Conservation (phyloP, 2,113 vertebrate species). For the Atrichornis clamosus region DNA sequence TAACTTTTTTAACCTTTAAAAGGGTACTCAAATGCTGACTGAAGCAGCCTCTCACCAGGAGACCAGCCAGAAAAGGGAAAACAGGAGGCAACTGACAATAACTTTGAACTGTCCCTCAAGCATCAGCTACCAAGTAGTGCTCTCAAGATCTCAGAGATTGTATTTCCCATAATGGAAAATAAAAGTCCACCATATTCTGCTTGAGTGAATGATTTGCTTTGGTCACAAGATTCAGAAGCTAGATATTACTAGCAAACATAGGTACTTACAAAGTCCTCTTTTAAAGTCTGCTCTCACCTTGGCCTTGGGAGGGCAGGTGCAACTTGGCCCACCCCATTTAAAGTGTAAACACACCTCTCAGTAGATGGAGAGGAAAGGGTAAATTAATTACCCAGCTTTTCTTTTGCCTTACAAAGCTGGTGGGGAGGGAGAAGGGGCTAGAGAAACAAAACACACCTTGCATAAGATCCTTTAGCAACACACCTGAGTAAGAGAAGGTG, state of each 20-base stretch:
- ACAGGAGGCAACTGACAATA: not conserved
- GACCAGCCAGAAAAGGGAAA: not conserved
- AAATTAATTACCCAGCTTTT: not conserved
- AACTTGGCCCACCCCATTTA: not conserved
- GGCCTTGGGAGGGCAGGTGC: conserved; percentile 13
- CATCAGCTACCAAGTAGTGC: not conserved
- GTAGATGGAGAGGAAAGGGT: not conserved
- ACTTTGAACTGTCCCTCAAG: conserved; percentile 61
- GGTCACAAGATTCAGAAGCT: conserved; percentile 16
- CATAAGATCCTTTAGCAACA: not conserved
- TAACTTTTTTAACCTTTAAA: conserved; percentile 5
- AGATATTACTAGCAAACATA: conserved; percentile 50
- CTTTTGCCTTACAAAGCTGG: not conserved
- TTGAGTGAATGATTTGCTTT: conserved; percentile 39
- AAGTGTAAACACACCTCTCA: not conserved
- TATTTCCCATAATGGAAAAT: conserved; percentile 64
- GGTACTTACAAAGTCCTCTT: conserved; percentile 27
- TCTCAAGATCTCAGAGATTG: conserved; percentile 26
- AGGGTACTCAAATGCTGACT: conserved; percentile 11
- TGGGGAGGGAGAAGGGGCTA: not conserved
- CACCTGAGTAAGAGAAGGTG: not conserved
- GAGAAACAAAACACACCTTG: not conserved
- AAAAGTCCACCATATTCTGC: conserved; percentile 40
- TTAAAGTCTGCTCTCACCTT: not conserved
- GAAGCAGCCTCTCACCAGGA: conserved; percentile 7